Conservation (phyloP, 2,888 invertebrate species). For the Phortica okadai region DNA sequence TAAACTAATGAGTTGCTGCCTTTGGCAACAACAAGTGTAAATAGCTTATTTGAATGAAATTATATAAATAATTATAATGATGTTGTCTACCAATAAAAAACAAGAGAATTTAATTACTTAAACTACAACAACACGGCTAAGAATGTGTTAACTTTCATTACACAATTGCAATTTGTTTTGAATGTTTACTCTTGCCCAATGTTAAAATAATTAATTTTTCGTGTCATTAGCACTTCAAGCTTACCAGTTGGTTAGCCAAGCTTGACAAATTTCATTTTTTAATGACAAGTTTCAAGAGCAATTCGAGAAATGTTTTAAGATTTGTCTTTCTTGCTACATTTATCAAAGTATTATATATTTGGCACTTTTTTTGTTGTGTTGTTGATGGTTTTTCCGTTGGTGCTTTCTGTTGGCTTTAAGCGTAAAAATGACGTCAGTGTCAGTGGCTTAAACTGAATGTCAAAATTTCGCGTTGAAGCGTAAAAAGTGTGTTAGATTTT, state of each 20-base stretch:
- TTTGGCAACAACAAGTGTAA: background rate
- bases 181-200: background rate
- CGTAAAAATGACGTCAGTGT: background rate
- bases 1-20: slow-evolving; percentile 15
- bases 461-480: background rate
- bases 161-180: no score
- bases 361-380: background rate
- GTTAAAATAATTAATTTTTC: background rate
- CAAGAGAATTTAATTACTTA: slow-evolving; percentile 2
- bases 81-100: background rate
- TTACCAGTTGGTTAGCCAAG: slow-evolving; percentile 18
- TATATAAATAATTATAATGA: background rate
- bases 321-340: no score
- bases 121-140: background rate
- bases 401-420: background rate
- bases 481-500: no score
- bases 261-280: slow-evolving; percentile 6
- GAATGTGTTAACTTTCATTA: background rate
- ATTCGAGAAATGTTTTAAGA: background rate
- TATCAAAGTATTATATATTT: no score
- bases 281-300: background rate
- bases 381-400: background rate
- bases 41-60: background rate
- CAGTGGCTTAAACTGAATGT: no score
- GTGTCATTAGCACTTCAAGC: background rate